A percentile compares a stretch with the other conserved stretches of the same genome.
Conservation (phyloP, 53 echinoderm and acorn worm species). For the Echinarachnius parma region DNA sequence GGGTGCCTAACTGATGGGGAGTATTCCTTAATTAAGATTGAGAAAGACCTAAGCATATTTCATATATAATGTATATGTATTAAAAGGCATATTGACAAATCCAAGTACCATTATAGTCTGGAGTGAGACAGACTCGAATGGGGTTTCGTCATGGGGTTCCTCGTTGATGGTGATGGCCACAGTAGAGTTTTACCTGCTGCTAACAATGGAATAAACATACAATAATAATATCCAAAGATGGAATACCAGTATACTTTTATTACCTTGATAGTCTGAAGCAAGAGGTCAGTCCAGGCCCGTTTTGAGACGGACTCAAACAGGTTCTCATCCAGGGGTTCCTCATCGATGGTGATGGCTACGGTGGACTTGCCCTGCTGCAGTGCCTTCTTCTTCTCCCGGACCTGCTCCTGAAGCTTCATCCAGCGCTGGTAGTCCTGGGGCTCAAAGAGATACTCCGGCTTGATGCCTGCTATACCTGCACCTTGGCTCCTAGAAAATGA, state of each 20-base stretch:
- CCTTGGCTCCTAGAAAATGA: constrained; percentile 76
- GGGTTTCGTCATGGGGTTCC: constrained; percentile 63
- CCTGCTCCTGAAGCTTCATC: constrained; percentile 80
- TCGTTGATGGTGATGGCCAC: constrained; percentile 65
- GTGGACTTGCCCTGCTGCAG: constrained; percentile 67
- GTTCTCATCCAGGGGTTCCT: constrained; percentile 67
- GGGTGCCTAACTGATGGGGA: no score
- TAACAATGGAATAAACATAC: no score
- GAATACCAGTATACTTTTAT: neutral
- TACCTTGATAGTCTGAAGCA: constrained; percentile 95
- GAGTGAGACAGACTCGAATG: constrained; percentile 95
- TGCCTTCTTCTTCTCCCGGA: constrained; percentile 71
- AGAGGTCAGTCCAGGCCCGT: constrained; percentile 93
- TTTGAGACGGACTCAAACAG: constrained; percentile 98
- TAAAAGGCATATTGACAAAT: no score
- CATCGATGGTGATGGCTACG: constrained; percentile 61
- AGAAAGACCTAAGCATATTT: no score
- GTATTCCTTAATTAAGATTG: no score
- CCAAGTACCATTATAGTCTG: constrained; percentile 96
- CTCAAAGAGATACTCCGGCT: constrained; percentile 96
- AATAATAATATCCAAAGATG: no score
- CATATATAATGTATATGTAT: no score
- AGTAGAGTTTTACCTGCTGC: no score
- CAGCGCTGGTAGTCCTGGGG: constrained; percentile 94
- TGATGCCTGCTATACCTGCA: constrained; percentile 88